phyloP scores from a whole-genome alignment of 2,113 vertebrate genomes.

The Lampris incognitus region DNA sequence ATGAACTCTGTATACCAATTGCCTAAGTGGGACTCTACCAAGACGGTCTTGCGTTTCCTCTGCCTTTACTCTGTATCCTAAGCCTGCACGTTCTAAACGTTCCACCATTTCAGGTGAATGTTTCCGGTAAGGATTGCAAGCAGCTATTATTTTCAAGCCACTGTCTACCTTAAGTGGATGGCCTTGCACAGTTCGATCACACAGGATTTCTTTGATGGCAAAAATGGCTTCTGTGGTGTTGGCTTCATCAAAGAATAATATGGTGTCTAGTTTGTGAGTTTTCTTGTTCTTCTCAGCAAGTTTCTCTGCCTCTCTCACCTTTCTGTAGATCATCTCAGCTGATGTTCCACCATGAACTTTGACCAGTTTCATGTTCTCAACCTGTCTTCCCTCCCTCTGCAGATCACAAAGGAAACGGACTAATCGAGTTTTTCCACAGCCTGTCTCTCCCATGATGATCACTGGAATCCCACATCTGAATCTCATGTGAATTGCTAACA shows the following conservation, averaged over 20 bases:
- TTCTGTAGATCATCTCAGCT: slow-evolving; percentile 80
- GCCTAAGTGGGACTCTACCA: slow-evolving; percentile 82
- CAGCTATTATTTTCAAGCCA: slow-evolving; percentile 82
- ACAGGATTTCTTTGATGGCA: slow-evolving; percentile 86
- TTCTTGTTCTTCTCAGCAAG: slow-evolving; percentile 71
- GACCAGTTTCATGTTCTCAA: slow-evolving; percentile 83
- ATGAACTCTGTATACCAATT: slow-evolving; percentile 85
- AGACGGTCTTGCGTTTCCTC: slow-evolving; percentile 81
- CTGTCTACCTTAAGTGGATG: slow-evolving; percentile 67
- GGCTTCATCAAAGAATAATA: slow-evolving; percentile 86
- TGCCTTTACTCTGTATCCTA: slow-evolving; percentile 83
- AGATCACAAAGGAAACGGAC: slow-evolving; percentile 83
- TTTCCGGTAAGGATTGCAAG: slow-evolving; percentile 86
- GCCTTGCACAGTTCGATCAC: slow-evolving; percentile 80
- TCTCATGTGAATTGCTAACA: slow-evolving; percentile 85
- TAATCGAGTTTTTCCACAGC: slow-evolving; percentile 85
- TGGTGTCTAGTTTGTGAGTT: slow-evolving; percentile 74
- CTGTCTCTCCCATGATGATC: slow-evolving; percentile 86
- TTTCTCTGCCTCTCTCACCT: slow-evolving; percentile 77
- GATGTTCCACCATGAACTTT: slow-evolving; percentile 85
- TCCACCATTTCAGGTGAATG: slow-evolving; percentile 78
- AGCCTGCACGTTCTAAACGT: slow-evolving; percentile 82
- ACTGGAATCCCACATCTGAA: slow-evolving; percentile 86
- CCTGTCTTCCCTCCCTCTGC: slow-evolving; percentile 68
- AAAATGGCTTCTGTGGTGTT: slow-evolving; percentile 86